Base-by-base conservation (phyloP, 2,797 vertebrate genomes). In the Rousettus madagascariensis region DNA sequence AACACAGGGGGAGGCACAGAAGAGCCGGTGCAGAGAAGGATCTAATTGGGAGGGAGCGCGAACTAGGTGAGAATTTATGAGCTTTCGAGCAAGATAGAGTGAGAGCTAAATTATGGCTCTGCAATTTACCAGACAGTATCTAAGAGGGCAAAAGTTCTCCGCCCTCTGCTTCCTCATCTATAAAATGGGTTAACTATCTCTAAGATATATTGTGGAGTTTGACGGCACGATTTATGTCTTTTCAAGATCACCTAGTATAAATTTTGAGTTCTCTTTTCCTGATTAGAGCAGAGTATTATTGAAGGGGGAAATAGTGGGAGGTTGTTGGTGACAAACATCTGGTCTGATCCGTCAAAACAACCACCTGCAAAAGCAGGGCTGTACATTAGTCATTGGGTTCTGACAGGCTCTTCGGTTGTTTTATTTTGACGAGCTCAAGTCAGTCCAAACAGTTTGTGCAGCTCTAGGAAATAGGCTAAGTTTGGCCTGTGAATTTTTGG, bases 391-490 rank as follows among this genome's bases (percentile, higher is more conserved):
- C 78, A 61, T 0, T 61, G 63, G 68, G 33, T 91, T 95, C 74
- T 43, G 82, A 92, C 68, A 36, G 11, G 22, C n/a, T 90, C 74
- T n/a, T 84, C 0, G 0, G 49, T 74, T 61, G 36, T 74, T 78
- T 93, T 79, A 33, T 86, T 96, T 71, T 90, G 74, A 86, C 74
- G 78, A 87, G 55, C 69, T 95, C 59, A 2, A 36, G 61, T 72
- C 43, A 91, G 65, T 77, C 53, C 33, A 95, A 93, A 92, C 24
- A 80, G 92, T 96, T 75, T 85, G 33, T 91, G 82, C 61, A 72
- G 95, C 82, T 92, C 92, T 90, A 94, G 94, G 63, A 96, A 96
- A 90, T 69, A 86, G 82, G 66, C 90, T 96, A 72, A 77, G 69
- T 77, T 86, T 93, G 95, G 80, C 71, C 66, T 96, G 72, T 72